Base-by-base conservation (phyloP, 2,113 vertebrate genomes). In the Cathartes aura region DNA sequence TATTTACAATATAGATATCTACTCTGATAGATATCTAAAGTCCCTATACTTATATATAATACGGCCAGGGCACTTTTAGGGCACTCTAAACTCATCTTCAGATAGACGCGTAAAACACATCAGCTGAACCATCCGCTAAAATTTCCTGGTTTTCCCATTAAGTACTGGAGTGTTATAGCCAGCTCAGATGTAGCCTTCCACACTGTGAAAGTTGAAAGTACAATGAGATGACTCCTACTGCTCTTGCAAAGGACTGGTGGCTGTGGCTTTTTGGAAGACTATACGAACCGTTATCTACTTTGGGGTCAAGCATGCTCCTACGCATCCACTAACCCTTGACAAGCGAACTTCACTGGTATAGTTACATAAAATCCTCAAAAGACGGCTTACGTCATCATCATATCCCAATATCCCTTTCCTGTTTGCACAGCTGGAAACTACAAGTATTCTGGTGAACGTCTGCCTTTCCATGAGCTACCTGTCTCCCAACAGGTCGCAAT, bases 81-180 rank as follows among this genome's bases (percentile, higher is more conserved):
- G 13, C 21, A 36, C 24, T 36, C 26, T 9, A 75, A 47, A 40
- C 13, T 14, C 24, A 24, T 45, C 36, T 60, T 38, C 24, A 56
- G 11, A 40, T 2, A 71, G 8, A 12, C 29, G 8, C 5, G 20
- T 36, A 52, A 63, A 74, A 36, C 22, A 23, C 16, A 23, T 8
- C 3, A 24, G 16, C 53, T 80, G 55, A 83, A 78, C 7, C 9
- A 50, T 3, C 27, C 2, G 3, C 42, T 58, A n/a, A 18, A 50
- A 81, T 22, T 22, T 34, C 23, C 12, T 40, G 6, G 1, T 6
- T 66, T 75, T 32, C 36, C 27, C 56, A 60, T 5, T 48, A 60
- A 38, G 12, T 18, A 18, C 17, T 10, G 40, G 32, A 40, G 11
- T 0, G 1, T 40, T 60, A 55, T 0, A 55, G 32, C 17, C 32